Percentiles rank a stretch among this genome's conserved stretches.
Evolutionary conservation across 2,888 invertebrate genomes (phyloP).

Genomic region (Luperina testacea): DNA sequence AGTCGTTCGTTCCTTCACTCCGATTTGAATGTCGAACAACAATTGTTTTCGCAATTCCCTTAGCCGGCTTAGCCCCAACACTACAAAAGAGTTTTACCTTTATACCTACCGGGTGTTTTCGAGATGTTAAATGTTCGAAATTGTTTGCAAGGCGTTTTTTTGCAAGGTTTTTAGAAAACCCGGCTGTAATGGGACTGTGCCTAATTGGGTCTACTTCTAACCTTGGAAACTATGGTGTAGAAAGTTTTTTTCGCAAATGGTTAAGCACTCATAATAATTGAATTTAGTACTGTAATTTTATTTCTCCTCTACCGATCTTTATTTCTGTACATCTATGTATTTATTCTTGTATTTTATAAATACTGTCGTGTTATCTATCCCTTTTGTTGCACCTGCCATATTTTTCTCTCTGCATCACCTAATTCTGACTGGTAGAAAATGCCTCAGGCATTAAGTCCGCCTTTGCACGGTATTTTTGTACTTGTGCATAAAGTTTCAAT

Average conservation of each 20-base stretch:
- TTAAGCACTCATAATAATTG: background rate
- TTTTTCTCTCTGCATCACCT: no score
- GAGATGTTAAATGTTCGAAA: slow-evolving; percentile 65
- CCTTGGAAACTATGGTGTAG: slow-evolving; percentile 2
- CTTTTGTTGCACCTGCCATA: no score
- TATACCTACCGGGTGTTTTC: slow-evolving; percentile 54
- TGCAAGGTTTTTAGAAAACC: slow-evolving; percentile 35
- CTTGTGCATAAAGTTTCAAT: no score
- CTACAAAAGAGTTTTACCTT: slow-evolving; percentile 58
- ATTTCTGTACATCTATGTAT: no score
- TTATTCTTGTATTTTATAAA: no score
- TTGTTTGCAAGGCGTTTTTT: slow-evolving; percentile 60
- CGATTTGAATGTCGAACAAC: slow-evolving; percentile 33
- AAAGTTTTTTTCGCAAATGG: background rate
- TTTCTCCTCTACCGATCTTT: no score
- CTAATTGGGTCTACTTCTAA: slow-evolving; percentile 26
- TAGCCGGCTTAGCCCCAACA: slow-evolving; percentile 39
- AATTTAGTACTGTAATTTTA: no score
- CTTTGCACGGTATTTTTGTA: no score
- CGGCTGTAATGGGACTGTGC: slow-evolving; percentile 23
- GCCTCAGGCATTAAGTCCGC: no score
- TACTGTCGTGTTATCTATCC: no score
- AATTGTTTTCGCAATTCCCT: slow-evolving; percentile 10
- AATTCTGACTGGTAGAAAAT: no score
- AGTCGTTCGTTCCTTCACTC: slow-evolving; percentile 1